These are phyloP conservation scores for Agrochola lychnidis DNA, from an alignment of 2,888 invertebrate species.

Conservation along the genomic window DNA sequence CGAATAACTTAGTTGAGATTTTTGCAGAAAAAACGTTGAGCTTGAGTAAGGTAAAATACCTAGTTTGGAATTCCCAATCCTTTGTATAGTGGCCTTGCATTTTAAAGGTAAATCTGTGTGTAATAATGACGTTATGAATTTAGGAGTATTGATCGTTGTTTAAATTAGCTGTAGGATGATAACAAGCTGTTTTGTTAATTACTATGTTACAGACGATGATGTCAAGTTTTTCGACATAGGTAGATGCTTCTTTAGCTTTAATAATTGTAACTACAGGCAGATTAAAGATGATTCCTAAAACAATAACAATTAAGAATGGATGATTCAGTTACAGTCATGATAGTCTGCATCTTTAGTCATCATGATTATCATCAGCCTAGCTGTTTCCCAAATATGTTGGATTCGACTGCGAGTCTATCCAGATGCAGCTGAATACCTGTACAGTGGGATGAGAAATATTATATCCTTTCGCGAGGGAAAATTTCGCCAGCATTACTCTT, in stretches of 20 bases:
- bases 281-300: not conserved
- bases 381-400: not conserved
- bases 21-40: conserved; percentile 19
- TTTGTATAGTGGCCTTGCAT: conserved; percentile 21
- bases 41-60: conserved; percentile 25
- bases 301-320: not conserved
- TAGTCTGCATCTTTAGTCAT: not conserved
- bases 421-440: not conserved
- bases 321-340: not conserved
- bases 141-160: conserved; percentile 33
- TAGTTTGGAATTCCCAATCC: conserved; percentile 37
- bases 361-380: not conserved
- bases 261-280: not conserved
- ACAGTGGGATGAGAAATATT: not conserved
- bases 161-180: conserved; percentile 26
- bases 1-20: not conserved
- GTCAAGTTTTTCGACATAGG: not conserved
- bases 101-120: conserved; percentile 18
- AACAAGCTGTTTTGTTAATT: conserved; percentile 14
- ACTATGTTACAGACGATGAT: not conserved
- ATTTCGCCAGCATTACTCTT: conserved; percentile 25
- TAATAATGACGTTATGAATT: conserved; percentile 34
- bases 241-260: not conserved
- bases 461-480: not conserved
- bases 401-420: not conserved